Base-by-base conservation (phyloP, 2,113 vertebrate genomes). In the Hiodon tergisus region DNA sequence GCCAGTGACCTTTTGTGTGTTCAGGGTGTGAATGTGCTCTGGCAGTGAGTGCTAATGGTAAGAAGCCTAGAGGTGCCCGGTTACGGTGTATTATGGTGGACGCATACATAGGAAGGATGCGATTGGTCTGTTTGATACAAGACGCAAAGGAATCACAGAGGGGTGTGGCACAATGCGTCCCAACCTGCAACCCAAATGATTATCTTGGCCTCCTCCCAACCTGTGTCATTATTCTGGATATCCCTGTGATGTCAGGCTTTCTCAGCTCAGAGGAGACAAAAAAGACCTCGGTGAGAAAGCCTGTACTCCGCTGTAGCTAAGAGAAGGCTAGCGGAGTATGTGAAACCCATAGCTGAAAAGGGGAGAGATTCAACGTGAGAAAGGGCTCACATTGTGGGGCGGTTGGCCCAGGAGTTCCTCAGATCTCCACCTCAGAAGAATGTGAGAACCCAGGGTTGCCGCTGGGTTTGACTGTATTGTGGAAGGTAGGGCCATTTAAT, bases 91-190 rank as follows among this genome's bases (percentile, higher is more conserved):
- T 31, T 31, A 31, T 31, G 31, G 8, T 65, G 52, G 11, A 67
- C 6, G n/a, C 54, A 48, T n/a, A 59, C 48, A 51, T 54, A 48
- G 11, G 13, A 59, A 16, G 54, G 46, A 17, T 71, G 61, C 61
- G 31, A 31, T 31, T 31, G 6, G 72, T 52, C 48, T 3, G 4
- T 83, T 82, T 17, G 7, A 7, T 63, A 13, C 17, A 16, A 63
- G 61, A 63, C 17, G 78, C 68, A 76, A 83, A 83, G 84, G 86
- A 81, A 81, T 84, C 83, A 83, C 83, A 84, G 73, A 84, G 81
- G 88, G 85, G 84, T 88, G 87, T 88, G 85, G 85, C 74, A 81
- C 51, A 86, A 88, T 90, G 81, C 90, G 91, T 83, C 85, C 80
- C 75, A 83, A 90, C 90, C 81, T 92, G 91, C 84, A 85, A 83